Percentiles rank a stretch among this genome's conserved stretches.
Evolutionary conservation across 2,113 vertebrate species (phyloP).

Genomic region (Vicugna pacos): DNA sequence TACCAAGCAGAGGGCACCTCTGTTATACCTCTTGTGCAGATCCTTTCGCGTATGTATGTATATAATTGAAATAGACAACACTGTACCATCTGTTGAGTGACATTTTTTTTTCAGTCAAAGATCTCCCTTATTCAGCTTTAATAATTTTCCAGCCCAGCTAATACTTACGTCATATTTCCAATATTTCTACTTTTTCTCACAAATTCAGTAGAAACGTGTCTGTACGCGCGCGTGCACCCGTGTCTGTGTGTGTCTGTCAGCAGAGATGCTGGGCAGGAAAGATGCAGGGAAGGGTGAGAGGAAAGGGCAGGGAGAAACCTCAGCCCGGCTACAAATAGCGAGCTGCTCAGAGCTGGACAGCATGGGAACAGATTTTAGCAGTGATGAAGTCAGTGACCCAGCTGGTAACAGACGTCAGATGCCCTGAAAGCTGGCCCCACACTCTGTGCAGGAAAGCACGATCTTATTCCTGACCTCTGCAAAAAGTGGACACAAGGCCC

Average conservation of each 20-base stretch:
- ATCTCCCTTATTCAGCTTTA: background rate
- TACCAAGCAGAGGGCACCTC: background rate
- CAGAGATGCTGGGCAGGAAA: background rate
- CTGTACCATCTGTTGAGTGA: background rate
- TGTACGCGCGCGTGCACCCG: too few relatives aligned
- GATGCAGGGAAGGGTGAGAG: background rate
- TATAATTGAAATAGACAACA: background rate
- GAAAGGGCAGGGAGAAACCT: conserved; percentile 26
- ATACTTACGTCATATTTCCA: background rate
- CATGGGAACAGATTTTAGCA: background rate
- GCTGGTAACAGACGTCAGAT: conserved; percentile 21
- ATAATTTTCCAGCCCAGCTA: background rate
- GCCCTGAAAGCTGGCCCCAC: background rate
- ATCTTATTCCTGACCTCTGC: background rate
- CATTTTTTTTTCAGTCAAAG: background rate
- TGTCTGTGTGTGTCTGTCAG: background rate
- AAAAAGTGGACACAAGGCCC: background rate
- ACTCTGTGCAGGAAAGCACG: background rate
- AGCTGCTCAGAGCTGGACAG: background rate
- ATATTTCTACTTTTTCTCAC: background rate
- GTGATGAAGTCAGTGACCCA: background rate
- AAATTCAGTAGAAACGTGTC: background rate
- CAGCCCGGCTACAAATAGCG: background rate
- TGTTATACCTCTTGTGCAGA: background rate
- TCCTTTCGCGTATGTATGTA: background rate